Conservation (phyloP, 2,113 vertebrate species). For the Emydocephalus ijimae region DNA sequence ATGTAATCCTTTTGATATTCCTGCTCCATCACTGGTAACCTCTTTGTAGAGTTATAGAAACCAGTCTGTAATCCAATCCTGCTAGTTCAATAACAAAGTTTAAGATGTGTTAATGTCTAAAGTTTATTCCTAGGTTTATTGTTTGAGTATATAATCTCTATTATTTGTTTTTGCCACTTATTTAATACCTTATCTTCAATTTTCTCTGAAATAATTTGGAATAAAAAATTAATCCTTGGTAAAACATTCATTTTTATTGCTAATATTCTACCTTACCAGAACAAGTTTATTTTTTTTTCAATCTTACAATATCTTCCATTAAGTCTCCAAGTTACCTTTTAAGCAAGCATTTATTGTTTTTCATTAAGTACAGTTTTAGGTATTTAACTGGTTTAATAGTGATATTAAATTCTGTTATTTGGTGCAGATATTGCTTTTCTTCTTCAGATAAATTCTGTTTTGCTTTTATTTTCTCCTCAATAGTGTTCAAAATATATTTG, state of each 20-base stretch:
- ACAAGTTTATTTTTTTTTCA: not conserved
- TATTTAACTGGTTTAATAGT: not conserved
- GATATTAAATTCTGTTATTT: not conserved
- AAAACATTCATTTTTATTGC: not conserved
- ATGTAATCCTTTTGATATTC: too few relatives aligned
- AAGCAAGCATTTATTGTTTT: not conserved
- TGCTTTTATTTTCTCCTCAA: not conserved
- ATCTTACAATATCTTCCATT: not conserved
- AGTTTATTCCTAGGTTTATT: not conserved
- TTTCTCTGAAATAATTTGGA: not conserved
- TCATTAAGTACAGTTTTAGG: not conserved
- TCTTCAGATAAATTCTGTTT: not conserved
- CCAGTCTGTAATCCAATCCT: too few relatives aligned
- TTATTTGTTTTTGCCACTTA: not conserved
- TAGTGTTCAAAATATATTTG: not conserved
- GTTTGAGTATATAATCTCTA: not conserved
- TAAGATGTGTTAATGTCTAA: not conserved
- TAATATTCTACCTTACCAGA: not conserved
- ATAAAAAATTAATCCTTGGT: not conserved
- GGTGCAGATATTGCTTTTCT: not conserved
- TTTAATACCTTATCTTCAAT: not conserved
- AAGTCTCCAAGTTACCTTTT: not conserved
- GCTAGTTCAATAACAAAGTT: not conserved
- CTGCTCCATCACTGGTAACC: too few relatives aligned
- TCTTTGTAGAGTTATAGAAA: too few relatives aligned